Conservation (phyloP, 2,888 invertebrate genomes). For the Acleris cristana region DNA sequence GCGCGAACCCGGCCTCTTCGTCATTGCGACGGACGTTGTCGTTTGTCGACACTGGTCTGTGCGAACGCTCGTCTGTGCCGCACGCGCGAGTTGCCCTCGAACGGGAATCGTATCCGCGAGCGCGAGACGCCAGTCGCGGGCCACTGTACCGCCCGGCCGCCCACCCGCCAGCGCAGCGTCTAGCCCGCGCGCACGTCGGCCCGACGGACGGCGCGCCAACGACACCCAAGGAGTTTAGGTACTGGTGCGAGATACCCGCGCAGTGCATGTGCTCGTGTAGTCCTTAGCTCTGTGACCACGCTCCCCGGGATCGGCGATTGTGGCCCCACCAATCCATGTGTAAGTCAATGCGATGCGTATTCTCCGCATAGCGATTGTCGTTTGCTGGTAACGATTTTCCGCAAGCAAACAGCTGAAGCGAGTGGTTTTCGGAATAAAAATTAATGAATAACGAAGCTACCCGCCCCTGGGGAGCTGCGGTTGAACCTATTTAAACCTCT, state of each 20-base stretch:
- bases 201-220: slow-evolving; percentile 23
- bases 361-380: slow-evolving; percentile 64
- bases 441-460: slow-evolving; percentile 69
- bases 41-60: slow-evolving; percentile 80
- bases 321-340: slow-evolving; percentile 80
- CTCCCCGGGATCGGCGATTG: slow-evolving; percentile 88
- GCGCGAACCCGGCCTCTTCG: slow-evolving; percentile 83
- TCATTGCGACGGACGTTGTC: slow-evolving; percentile 83
- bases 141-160: slow-evolving; percentile 32
- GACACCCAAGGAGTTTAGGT: slow-evolving; percentile 27
- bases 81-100: slow-evolving; percentile 45
- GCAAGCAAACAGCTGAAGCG: slow-evolving; percentile 56
- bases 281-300: slow-evolving; percentile 84
- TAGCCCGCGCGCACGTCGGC: slow-evolving; percentile 12
- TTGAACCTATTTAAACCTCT: slow-evolving; percentile 70
- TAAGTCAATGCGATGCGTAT: slow-evolving; percentile 77
- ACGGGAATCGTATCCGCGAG: slow-evolving; percentile 54
- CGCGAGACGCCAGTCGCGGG: slow-evolving; percentile 47
- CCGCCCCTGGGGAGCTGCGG: slow-evolving; percentile 51
- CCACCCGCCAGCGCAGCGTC: slow-evolving; percentile 13
- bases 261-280: slow-evolving; percentile 84
- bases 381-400: slow-evolving; percentile 67
- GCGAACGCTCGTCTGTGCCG: slow-evolving; percentile 71
- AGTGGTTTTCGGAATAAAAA: slow-evolving; percentile 66
- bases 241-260: slow-evolving; percentile 55